phyloP scores from a whole-genome alignment of 64 coral and sea anemone species.

The Stichodactyla mertensii region DNA sequence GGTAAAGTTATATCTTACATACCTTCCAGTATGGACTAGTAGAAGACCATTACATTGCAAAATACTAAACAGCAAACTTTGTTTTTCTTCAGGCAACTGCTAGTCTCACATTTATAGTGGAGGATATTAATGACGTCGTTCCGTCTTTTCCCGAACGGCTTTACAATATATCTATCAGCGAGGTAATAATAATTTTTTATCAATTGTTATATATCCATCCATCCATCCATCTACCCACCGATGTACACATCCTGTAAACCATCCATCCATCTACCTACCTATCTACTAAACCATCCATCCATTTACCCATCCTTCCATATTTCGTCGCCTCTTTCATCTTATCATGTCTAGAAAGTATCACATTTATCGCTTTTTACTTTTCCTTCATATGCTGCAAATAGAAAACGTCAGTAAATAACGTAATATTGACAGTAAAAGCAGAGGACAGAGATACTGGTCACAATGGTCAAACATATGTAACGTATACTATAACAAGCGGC shows the following conservation, averaged over 20 bases:
- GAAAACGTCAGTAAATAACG: background rate
- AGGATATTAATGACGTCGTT: background rate
- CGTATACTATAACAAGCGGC: background rate
- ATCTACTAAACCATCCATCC: too few species aligned
- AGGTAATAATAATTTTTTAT: background rate
- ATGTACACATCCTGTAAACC: background rate
- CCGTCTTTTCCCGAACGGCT: background rate
- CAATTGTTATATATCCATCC: background rate
- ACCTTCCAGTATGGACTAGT: too few species aligned
- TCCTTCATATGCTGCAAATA: background rate
- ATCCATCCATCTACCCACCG: background rate
- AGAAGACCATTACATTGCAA: too few species aligned
- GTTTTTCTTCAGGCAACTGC: background rate
- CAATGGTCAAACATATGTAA: background rate
- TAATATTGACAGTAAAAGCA: background rate
- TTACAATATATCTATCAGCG: background rate
- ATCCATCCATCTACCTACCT: too few species aligned
- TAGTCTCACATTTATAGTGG: background rate
- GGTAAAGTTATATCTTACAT: background rate
- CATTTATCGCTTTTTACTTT: background rate
- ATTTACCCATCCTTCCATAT: too few species aligned
- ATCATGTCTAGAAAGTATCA: too few species aligned
- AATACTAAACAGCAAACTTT: background rate
- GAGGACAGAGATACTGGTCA: background rate
- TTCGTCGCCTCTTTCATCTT: too few species aligned